Conservation (phyloP, 2,888 invertebrate species). For the Melieria omissa region DNA sequence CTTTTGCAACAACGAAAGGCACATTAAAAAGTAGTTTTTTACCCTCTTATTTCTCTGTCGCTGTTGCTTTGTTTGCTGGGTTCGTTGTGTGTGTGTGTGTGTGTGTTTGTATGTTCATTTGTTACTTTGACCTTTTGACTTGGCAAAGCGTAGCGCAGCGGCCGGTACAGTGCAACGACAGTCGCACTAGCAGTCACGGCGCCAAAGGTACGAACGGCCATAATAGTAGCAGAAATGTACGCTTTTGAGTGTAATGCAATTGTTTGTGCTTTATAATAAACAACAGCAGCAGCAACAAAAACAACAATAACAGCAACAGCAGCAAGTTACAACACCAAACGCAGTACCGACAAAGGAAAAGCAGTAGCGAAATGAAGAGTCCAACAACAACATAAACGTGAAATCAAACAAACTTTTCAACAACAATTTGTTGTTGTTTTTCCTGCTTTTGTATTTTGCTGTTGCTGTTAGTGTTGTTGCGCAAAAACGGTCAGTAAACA, state of each 20-base stretch:
- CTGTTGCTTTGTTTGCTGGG: constrained; percentile 18
- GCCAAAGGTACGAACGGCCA: too few relatives aligned
- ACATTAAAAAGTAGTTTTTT: constrained; percentile 26
- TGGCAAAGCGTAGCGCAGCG: constrained; percentile 1
- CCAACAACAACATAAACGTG: constrained; percentile 9
- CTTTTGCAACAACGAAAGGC: constrained; percentile 19
- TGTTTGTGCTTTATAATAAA: constrained; percentile 15
- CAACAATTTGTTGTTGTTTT: constrained; percentile 27
- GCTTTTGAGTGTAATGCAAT: constrained; percentile 16
- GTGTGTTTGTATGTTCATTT: constrained; percentile 15
- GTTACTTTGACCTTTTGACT: constrained; percentile 43
- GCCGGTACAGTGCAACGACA: background rate
- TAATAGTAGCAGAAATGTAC: constrained; percentile 7
- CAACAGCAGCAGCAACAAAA: constrained; percentile 23
- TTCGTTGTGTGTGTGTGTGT: constrained; percentile 22
- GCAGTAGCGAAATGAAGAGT: background rate
- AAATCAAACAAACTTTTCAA: constrained; percentile 35
- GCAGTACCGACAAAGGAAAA: constrained; percentile 13
- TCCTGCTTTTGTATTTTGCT: constrained; percentile 2
- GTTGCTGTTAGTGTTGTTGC: constrained; percentile 14
- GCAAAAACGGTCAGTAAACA: constrained; percentile 31
- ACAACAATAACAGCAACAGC: background rate
- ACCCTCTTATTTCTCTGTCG: background rate
- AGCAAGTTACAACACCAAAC: constrained; percentile 1
- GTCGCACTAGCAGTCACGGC: background rate